phyloP scores from a whole-genome alignment of 2,888 invertebrate species.

The Idaea dimidiata region DNA sequence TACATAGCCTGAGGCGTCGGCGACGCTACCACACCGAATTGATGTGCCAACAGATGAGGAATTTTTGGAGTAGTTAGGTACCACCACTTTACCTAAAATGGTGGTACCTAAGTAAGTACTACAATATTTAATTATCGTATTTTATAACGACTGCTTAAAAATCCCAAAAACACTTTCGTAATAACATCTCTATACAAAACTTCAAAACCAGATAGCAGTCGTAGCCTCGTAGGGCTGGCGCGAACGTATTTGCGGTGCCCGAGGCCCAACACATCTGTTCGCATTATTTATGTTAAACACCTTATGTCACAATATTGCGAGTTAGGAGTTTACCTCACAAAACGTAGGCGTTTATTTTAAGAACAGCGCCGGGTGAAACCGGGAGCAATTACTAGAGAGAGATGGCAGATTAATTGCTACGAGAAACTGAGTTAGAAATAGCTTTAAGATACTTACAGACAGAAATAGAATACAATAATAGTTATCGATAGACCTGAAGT shows the following conservation, averaged over 20 bases:
- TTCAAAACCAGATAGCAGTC: slow-evolving; percentile 52
- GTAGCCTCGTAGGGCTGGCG: slow-evolving; percentile 50
- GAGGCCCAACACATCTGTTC: slow-evolving; percentile 77
- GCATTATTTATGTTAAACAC: slow-evolving; percentile 81
- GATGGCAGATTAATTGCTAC: background rate
- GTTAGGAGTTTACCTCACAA: slow-evolving; percentile 65
- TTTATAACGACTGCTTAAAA: too few species aligned
- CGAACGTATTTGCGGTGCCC: slow-evolving; percentile 73
- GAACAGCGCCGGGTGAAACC: slow-evolving; percentile 22
- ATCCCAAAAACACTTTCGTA: slow-evolving; percentile 17
- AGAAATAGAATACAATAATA: background rate
- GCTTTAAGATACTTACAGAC: background rate
- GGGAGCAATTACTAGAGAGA: background rate
- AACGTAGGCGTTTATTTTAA: slow-evolving; percentile 63
- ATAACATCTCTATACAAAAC: slow-evolving; percentile 50
- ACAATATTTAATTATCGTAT: too few species aligned
- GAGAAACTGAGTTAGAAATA: background rate
- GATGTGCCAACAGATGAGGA: slow-evolving; percentile 73
- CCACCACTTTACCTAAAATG: slow-evolving; percentile 10
- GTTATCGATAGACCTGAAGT: background rate
- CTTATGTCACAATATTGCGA: slow-evolving; percentile 80
- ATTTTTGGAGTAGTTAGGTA: slow-evolving; percentile 46
- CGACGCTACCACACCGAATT: slow-evolving; percentile 67
- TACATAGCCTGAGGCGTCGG: slow-evolving; percentile 73
- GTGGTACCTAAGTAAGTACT: background rate